Conservation (phyloP, 2,113 vertebrate genomes). For the Sander lucioperca region DNA sequence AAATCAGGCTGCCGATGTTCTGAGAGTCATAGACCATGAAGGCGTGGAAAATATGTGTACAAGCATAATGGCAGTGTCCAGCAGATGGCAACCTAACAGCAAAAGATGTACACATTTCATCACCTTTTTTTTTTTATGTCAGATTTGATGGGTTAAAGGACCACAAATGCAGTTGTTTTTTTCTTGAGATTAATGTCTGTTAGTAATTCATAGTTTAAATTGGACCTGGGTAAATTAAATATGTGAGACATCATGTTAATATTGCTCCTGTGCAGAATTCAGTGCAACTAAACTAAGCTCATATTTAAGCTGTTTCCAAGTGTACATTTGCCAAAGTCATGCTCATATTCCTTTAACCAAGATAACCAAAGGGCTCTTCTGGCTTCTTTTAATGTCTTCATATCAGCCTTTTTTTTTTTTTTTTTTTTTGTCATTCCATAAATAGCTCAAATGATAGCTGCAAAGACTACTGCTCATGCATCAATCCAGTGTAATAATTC, state of each 20-base stretch:
- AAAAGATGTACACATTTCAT: not conserved
- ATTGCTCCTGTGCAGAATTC: not conserved
- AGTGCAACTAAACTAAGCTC: not conserved
- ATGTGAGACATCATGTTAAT: not conserved
- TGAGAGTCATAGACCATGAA: not conserved
- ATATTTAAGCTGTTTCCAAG: constrained; percentile 8
- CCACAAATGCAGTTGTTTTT: not conserved
- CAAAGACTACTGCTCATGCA: too few relatives aligned
- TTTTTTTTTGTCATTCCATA: constrained; percentile 29
- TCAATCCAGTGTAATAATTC: constrained; percentile 3
- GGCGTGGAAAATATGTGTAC: not conserved
- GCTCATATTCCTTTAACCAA: not conserved
- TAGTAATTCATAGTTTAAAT: not conserved
- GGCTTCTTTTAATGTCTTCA: not conserved
- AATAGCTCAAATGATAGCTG: not conserved
- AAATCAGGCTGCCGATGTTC: not conserved
- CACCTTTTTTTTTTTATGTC: not conserved
- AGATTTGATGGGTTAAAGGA: not conserved
- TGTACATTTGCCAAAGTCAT: constrained; percentile 34
- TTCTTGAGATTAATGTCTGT: not conserved
- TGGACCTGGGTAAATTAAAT: not conserved
- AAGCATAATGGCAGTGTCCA: not conserved
- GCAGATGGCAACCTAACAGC: constrained; percentile 1
- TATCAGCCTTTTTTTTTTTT: constrained; percentile 8
- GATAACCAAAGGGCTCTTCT: not conserved